Evolutionary conservation across 2,797 vertebrate species (phyloP), one percentile per base, ranked within the genome.

Genomic region (Pipistrellus nathusii): DNA sequence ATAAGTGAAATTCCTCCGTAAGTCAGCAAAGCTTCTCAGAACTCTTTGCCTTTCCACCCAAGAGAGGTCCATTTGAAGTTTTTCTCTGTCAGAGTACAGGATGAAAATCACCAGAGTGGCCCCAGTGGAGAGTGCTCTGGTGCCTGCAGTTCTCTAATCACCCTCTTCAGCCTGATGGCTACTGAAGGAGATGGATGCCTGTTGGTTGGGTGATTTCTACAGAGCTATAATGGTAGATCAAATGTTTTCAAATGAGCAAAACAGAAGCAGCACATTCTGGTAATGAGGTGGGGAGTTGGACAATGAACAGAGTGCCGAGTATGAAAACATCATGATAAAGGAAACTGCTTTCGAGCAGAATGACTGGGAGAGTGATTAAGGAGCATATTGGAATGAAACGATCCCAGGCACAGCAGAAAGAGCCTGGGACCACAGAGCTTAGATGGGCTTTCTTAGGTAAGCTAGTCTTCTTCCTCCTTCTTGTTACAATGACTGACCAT

Each of bases 171-270:
- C 71, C 44, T 83, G 64, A 76, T 84, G 27, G 73, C 53, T 77
- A 25, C 18, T 46, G 20, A 80, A 55, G n/a, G 82, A 92, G 85
- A 62, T 35, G 82, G 90, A 86, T 90, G 59, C 23, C 48, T 77
- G 0, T 59, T 80, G 88, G 83, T 13, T 88, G 35, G 12, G 17
- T 84, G 44, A 83, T 87, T 81, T 90, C 59, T 92, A 59, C 53
- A 93, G 38, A 53, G 35, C 27, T 14, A 4, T 76, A 83, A 88
- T 51, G 66, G 66, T 38, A 90, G 86, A 91, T 88, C 1, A 41
- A 41, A 41, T 41, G 68, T 94, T 95, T 94, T 93, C 86, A 91
- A 95, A 76, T 62, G 75, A 92, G 62, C 9, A 71, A 86, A 80
- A 80, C 35, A 62, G 9, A 8, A 92, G 64, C n/a, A 90, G 73